Base-by-base conservation (phyloP, 2,888 invertebrate species). In the Sarcophaga variegata region DNA sequence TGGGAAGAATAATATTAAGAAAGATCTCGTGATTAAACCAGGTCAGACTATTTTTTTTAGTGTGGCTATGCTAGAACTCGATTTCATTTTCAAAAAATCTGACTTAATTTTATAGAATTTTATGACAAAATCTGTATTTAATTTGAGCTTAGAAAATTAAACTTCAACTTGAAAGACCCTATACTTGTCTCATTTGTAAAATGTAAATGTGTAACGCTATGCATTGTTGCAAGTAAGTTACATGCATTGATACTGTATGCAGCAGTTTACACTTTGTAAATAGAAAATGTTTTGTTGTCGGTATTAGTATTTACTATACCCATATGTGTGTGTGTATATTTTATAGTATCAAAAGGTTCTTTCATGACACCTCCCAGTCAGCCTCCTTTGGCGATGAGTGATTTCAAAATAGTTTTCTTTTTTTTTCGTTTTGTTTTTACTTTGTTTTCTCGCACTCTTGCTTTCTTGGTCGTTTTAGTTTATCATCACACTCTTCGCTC, bases 361-460 rank as follows among this genome's bases (percentile, higher is more conserved):
- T 54, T 4, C 5, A 54, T 54, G 78, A 78, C 78, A 83, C 62
- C 72, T 72, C 59, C 27, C 49, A 70, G 64, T 25, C 63, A 64
- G 59, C 70, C 84, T 81, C 84, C 66, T 78, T 79, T 37, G 78
- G 79, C 66, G 87, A 84, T 84, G 71, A 84, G 87, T 71, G 81
- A 75, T 79, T 84, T 86, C 62, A 72, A 86, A 75, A 76, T 66
- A 49, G 69, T 83, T 72, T 59, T 20, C 6, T 80, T 83, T 6
- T 10, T 17, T 60, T 54, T 81, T 75, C 5, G 3, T n/a, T 25
- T 60, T 49, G 20, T 37, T 10, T 49, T 60, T 63, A 64, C 49
- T 54, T 54, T 17, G 12, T 17, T 54, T 12, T 12, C 54, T 54
- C 17, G 14, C 54, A 14, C 17, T 14, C 54, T 54, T 54, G 14